phyloP scores from a whole-genome alignment of 37 sponge, comb jelly and placozoan species.

The Spongilla lacustris region DNA sequence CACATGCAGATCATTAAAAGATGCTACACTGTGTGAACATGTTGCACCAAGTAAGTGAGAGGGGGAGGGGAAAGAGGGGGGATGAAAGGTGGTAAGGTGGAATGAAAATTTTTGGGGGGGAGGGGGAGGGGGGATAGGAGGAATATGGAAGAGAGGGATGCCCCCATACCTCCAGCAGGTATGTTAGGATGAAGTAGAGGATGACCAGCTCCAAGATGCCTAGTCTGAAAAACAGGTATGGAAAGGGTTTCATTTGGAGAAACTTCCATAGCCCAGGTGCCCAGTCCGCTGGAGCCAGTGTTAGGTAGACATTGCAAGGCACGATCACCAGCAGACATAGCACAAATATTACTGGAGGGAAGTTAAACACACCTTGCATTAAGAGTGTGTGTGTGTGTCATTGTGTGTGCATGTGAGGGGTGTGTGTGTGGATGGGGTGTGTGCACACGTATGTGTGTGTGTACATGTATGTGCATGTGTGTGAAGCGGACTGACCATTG shows the following conservation, averaged over 20 bases:
- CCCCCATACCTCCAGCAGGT: conserved; percentile 44
- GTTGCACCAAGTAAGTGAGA: too few species aligned
- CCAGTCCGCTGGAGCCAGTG: conserved; percentile 60
- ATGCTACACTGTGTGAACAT: too few species aligned
- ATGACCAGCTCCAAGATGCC: conserved; percentile 46
- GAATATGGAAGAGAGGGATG: too few species aligned
- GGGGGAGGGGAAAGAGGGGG: neutral
- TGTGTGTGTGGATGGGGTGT: neutral
- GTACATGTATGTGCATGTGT: too few species aligned
- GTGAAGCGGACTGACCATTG: conserved; percentile 54
- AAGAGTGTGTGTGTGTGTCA: neutral
- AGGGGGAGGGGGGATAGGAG: neutral
- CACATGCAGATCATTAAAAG: too few species aligned
- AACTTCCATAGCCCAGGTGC: conserved; percentile 32
- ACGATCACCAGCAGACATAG: conserved; percentile 37
- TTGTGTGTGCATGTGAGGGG: neutral
- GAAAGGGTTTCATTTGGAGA: conserved; percentile 22
- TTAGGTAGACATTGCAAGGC: conserved; percentile 38
- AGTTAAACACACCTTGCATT: neutral
- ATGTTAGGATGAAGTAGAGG: conserved; percentile 24
- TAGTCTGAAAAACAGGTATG: conserved; percentile 28
- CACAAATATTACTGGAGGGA: conserved; percentile 45
- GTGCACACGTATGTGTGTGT: too few species aligned
- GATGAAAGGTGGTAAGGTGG: too few species aligned
- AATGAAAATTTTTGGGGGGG: too few species aligned